Base-by-base conservation (phyloP, 2,797 vertebrate species). In the Adelosebastes latens region DNA sequence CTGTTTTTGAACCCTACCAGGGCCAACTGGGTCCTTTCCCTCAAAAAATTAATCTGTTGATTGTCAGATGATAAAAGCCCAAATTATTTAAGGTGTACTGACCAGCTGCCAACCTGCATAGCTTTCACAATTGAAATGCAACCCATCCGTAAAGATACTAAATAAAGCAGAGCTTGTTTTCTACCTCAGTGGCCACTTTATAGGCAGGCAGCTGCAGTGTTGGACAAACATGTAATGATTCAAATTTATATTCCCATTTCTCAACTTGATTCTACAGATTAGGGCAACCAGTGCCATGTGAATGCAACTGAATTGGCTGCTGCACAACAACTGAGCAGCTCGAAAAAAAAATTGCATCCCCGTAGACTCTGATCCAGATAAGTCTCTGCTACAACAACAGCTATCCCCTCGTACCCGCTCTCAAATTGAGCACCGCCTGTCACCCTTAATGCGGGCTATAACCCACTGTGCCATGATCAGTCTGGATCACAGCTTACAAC, bases 401-500 rank as follows among this genome's bases (percentile, higher is more conserved):
- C 55, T 25, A 34, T 39, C 22, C 60, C 16, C 34, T 69, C 25
- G 1, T 34, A 69, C 16, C 10, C 39, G 10, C 34, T 69, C 59
- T 58, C 39, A 71, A 63, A 81, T 7, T 72, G 68, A 79, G 65
- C 29, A 22, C 49, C 64, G 59, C 66, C 75, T 61, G 77, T 87
- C 81, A 62, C n/a, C 62, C 80, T 73, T 83, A 86, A 89, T 87
- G 59, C 74, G 62, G 29, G 58, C 80, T 66, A n/a, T 82, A 86
- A 83, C 83, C 74, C 60, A 62, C 73, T 75, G 80, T 71, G 84
- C 83, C 78, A 79, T 80, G 76, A 83, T 82, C 77, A 70, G 65
- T 81, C 76, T 83, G 82, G 80, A 82, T 91, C 64, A 56, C 79
- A 83, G 86, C 79, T 88, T 83, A 88, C 74, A 79, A 71, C 52